Conservation (phyloP, 2,888 invertebrate species). For the Drosophila falleni region DNA sequence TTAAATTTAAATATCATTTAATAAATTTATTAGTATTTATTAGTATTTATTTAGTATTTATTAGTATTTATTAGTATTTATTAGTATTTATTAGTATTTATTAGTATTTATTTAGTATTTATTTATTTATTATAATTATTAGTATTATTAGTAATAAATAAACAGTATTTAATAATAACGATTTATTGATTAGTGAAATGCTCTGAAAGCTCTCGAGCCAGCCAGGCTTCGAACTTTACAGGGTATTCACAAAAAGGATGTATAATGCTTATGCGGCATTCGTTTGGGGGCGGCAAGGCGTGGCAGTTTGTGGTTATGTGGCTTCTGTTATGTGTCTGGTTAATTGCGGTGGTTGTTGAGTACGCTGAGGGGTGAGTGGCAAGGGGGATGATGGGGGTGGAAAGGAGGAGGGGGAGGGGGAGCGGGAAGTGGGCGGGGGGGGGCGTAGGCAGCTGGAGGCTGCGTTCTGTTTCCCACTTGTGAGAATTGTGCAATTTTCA, state of each 20-base stretch:
- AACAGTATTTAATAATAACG: neutral
- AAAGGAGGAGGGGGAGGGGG: neutral
- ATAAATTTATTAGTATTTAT: too few species aligned
- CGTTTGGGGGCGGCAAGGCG: slow-evolving; percentile 34
- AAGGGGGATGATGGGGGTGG: neutral
- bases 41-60: too few species aligned
- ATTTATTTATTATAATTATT: too few species aligned
- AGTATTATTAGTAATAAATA: too few species aligned
- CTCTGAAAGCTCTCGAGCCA: neutral
- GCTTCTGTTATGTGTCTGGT: slow-evolving; percentile 62
- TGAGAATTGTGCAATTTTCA: slow-evolving; percentile 84
- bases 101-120: too few species aligned
- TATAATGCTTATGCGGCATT: slow-evolving; percentile 30
- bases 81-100: too few species aligned
- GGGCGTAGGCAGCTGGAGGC: neutral
- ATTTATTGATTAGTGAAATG: neutral
- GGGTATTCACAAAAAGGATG: slow-evolving; percentile 39
- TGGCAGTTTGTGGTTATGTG: slow-evolving; percentile 46
- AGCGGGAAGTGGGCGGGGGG: too few species aligned
- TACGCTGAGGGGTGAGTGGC: neutral
- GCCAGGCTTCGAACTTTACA: slow-evolving; percentile 1
- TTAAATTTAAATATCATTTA: too few species aligned
- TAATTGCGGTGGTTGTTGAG: slow-evolving; percentile 71
- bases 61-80: too few species aligned
- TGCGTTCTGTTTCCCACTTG: slow-evolving; percentile 76